Evolutionary conservation across 2,797 vertebrate species (phyloP), one percentile per base, ranked within the genome.

Genomic region (Liparis tanakae): DNA sequence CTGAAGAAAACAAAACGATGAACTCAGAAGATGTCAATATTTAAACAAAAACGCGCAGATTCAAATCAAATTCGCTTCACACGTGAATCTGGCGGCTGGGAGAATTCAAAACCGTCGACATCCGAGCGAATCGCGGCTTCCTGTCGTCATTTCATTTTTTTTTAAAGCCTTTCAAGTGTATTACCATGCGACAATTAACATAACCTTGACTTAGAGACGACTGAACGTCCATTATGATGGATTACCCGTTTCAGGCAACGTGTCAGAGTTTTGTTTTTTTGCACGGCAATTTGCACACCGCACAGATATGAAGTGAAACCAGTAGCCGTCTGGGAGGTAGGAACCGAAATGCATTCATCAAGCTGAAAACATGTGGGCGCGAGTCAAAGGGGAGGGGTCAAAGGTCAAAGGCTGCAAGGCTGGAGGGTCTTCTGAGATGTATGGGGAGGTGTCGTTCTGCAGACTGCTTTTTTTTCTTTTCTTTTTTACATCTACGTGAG

Each of bases 281-380:
- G 25, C 25, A 30, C 25, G 4, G 2, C 67, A 72, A 85, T 80
- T 87, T 86, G 75, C 73, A 74, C 74, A 60, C 76, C 77, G 58
- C 41, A 63, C 64, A 70, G 62, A 83, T 74, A 81, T 82, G 72
- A 83, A 75, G 71, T 74, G 66, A 86, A 88, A 84, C 83, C 74
- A 80, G 71, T 64, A 55, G 85, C 85, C 86, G 85, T 87, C 85
- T 74, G 57, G 53, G 76, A 76, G 80, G 74, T 50, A 71, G 80
- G 82, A 54, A 41, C 39, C 10, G 12, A 86, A 80, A 62, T 57
- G 33, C 80, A 87, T 87, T 86, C 73, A 88, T 90, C 85, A 88
- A 80, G 85, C 81, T 70, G 5, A 72, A 84, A 87, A 76, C 87
- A 90, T 79, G 74, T 87, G 85, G 83, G 73, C 60, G 36, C 73